phyloP scores from a whole-genome alignment of 2,113 vertebrate genomes.

The Eclectus roratus region DNA sequence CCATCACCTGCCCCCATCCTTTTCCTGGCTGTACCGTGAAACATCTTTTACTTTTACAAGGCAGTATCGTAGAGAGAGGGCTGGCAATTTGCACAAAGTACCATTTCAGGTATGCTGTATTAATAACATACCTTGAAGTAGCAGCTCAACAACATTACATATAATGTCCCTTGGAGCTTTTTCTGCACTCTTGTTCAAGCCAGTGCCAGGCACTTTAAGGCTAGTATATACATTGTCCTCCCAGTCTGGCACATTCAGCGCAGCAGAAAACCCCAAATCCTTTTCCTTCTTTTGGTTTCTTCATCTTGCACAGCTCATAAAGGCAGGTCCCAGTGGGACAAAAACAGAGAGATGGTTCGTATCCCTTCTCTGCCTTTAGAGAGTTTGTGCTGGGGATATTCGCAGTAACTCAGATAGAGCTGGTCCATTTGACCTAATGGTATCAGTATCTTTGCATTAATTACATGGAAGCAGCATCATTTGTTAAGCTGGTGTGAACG shows the following conservation, averaged over 20 bases:
- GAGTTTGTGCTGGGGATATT: neutral
- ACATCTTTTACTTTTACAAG: neutral
- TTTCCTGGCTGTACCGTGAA: neutral
- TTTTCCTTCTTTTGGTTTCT: neutral
- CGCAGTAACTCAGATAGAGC: neutral
- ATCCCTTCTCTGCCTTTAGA: neutral
- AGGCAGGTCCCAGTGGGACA: neutral
- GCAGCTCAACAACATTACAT: neutral
- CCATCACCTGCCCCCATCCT: rapidly evolving
- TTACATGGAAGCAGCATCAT: neutral
- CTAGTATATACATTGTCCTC: neutral
- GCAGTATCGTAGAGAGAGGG: rapidly evolving
- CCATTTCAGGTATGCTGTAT: neutral
- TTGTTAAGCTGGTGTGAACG: neutral
- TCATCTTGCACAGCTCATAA: neutral
- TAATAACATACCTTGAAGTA: neutral
- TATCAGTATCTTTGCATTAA: conserved; percentile 3
- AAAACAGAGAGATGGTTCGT: neutral
- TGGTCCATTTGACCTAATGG: neutral
- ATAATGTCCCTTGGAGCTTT: neutral
- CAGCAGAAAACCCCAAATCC: neutral
- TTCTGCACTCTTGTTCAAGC: neutral
- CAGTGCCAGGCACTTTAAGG: neutral
- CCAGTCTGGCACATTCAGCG: neutral
- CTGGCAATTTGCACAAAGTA: neutral